Evolutionary conservation across 2,888 invertebrate genomes (phyloP), one percentile per base, ranked within the genome.

Genomic region (Ennomos quercinarius): DNA sequence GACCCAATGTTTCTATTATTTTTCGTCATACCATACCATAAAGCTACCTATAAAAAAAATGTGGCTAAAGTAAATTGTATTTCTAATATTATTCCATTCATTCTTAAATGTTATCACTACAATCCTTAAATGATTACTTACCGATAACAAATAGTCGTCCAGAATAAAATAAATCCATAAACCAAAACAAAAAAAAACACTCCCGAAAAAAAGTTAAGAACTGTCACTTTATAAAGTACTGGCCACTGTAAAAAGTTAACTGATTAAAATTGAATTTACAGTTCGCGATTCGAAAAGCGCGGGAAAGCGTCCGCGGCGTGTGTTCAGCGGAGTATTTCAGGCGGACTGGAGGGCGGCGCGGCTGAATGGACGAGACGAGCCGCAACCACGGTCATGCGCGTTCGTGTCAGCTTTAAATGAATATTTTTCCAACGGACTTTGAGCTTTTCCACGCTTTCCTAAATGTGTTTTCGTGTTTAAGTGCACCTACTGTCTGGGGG

Each of bases 331-430:
- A 77, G 74, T 78, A 78, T 84, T 87, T 81, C 83, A 85, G 84
- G 64, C 78, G 78, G 77, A 90, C 90, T 91, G 89, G 81, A 87
- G 84, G 79, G 81, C 74, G 84, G 74, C 76, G 77, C 74, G 76
- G 70, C 77, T 87, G 83, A 87, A 87, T 87, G 87, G 76, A 78
- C 70, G 73, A 62, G 10, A 17, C 39, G 52, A 50, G 68, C 64
- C 70, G 68, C 66, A 68, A 74, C 67, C 61, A 73, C 84, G 84
- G 75, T 84, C 89, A 89, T 90, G 91, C 87, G 87, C 86, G 71
- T 70, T 79, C 63, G 55, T 62, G 58, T 63, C 63, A 63, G 56
- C 70, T 75, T 74, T 66, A 57, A 78, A 72, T 70, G 71, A 76
- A 81, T 73, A 69, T 74, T 78, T 77, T 74, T 74, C 71, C 67